Base-by-base conservation (phyloP, 1,140 invertebrate species). In the Hyphantria cunea region DNA sequence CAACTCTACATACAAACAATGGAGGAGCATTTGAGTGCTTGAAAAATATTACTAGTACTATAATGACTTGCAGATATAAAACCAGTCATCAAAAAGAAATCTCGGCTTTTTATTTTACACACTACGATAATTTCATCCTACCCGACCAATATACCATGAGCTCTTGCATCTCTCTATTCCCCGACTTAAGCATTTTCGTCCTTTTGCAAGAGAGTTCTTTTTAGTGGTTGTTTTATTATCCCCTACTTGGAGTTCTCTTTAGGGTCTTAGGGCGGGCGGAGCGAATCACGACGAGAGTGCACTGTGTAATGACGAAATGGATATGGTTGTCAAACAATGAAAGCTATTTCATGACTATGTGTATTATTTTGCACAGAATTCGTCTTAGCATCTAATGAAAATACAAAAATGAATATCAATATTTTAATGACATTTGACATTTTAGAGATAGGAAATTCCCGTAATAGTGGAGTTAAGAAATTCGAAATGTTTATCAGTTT, bases 221-320 rank as follows among this genome's bases (percentile, higher is more conserved):
- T 25, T 10, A 49, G 13, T 48, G 55, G 55, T 39, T 10, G 31
- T 47, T 6, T 31, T 48, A 58, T 58, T 14, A 32, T 58, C 44
- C 55, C 45, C 55, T 48, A 14, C 32, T 39, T 34, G 45, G 5
- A 34, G 47, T 58, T 48, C 45, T 33, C 32, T 56, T 37, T 31
- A 55, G 47, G 32, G 42, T 42, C 31, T 34, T 39, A 25, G 45
- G 55, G 55, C 45, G 45, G 55, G 55, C 55, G 55, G 55, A 49
- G 55, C 55, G 45, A 58, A 58, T 58, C 55, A 58, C 45, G 42
- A 34, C 53, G 25, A 49, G 14, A 48, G 55, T 39, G 33, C 45
- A 25, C 3, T 58, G 33, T 25, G 44, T 58, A 58, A 58, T 58
- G 55, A 58, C 55, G 55, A 58, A 32, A 25, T 44, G 45, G 55